Percentiles rank a stretch among this genome's conserved stretches.
Evolutionary conservation across 2,888 invertebrate genomes (phyloP).

Genomic region (Hirtodrosophila cameraria): DNA sequence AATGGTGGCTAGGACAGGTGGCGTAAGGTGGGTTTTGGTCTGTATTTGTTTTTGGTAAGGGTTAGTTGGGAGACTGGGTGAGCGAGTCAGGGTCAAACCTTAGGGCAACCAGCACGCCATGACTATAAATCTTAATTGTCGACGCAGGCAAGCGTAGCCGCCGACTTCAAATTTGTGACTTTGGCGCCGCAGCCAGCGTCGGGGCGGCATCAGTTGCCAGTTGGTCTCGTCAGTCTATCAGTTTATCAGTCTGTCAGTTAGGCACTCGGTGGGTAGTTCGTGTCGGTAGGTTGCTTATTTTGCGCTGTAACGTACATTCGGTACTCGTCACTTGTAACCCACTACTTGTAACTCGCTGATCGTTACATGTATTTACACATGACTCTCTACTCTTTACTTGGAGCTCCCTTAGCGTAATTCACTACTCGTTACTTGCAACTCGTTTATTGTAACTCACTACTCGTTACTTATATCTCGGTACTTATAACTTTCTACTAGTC

Average conservation of each 20-base stretch:
- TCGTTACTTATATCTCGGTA: background rate
- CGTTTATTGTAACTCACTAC: background rate
- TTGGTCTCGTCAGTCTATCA: too few species aligned
- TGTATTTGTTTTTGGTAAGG: constrained; percentile 1
- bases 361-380: too few species aligned
- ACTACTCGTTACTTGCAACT: background rate
- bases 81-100: constrained; percentile 48
- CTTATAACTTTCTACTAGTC: background rate
- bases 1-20: constrained; percentile 5
- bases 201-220: constrained; percentile 18
- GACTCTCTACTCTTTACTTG: constrained; percentile 4
- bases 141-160: constrained; percentile 72
- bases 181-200: constrained; percentile 26
- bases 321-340: constrained; percentile 1
- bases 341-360: constrained; percentile 1
- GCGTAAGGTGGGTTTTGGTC: constrained; percentile 27
- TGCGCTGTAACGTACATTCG: background rate
- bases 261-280: constrained; percentile 15
- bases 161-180: constrained; percentile 11
- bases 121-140: constrained; percentile 75
- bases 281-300: background rate
- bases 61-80: constrained; percentile 23
- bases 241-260: constrained; percentile 25
- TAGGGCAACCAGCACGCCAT: constrained; percentile 68
- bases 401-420: background rate